Conservation (phyloP, 2,113 vertebrate species). For the Ictalurus furcatus region DNA sequence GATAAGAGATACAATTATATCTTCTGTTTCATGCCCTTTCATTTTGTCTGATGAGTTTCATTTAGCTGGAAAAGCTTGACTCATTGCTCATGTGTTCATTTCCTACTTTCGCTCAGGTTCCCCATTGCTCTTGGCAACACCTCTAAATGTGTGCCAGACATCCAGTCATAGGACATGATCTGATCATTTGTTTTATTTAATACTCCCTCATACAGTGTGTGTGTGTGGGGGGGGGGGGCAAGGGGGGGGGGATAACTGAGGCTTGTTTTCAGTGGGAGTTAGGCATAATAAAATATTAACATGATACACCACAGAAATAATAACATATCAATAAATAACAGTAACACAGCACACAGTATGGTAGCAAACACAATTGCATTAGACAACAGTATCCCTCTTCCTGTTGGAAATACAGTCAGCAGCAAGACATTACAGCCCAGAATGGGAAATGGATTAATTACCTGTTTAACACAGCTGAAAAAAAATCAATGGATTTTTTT, state of each 20-base stretch:
- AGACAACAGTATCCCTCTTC: conserved; percentile 14
- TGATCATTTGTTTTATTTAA: conserved; percentile 35
- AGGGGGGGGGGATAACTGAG: no score
- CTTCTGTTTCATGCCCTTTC: neutral
- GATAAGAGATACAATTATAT: neutral
- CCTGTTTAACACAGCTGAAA: neutral
- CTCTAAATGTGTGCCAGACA: neutral
- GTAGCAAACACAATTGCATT: neutral
- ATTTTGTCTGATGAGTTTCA: neutral
- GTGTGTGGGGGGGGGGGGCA: no score
- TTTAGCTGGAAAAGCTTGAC: neutral
- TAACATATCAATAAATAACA: conserved; percentile 46
- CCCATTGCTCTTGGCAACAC: neutral
- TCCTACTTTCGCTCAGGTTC: neutral
- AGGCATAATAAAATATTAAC: conserved; percentile 44
- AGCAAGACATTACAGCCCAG: neutral
- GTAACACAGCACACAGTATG: neutral
- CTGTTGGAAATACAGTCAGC: neutral
- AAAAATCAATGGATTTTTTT: neutral
- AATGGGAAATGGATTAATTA: conserved; percentile 7
- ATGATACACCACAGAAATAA: conserved; percentile 33
- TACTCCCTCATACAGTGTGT: neutral
- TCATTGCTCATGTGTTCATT: neutral
- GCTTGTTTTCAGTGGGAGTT: conserved; percentile 16
- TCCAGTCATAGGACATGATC: neutral